Evolutionary conservation across 2,888 invertebrate species (phyloP).

Genomic region (Nemoura dubitans): DNA sequence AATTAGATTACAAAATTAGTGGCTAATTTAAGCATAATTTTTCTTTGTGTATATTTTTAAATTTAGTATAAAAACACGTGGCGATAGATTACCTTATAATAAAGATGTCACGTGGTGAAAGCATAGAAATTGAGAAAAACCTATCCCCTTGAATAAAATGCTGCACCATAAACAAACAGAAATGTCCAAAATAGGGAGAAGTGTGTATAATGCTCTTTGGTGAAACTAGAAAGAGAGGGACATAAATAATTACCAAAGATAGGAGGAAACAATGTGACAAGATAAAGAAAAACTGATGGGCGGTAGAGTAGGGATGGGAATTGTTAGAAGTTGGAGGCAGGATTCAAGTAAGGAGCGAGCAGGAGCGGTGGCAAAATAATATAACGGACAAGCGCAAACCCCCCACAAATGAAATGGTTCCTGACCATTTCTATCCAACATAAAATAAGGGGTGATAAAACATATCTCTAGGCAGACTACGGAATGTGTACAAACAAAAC

Average conservation of each 20-base stretch:
- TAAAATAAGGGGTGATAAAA: conserved; percentile 1
- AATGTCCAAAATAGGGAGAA: conserved; percentile 35
- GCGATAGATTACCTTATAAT: neutral
- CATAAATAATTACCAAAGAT: conserved; percentile 46
- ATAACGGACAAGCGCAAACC: conserved; percentile 19
- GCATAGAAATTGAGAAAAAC: neutral
- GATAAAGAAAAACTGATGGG: conserved; percentile 40
- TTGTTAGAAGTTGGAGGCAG: too few relatives aligned
- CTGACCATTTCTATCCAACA: conserved; percentile 36
- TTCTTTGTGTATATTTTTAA: neutral
- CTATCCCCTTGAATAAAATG: neutral
- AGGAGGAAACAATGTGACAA: conserved; percentile 46
- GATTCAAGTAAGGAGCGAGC: neutral
- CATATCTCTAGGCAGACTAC: neutral
- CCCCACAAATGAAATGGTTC: conserved; percentile 46
- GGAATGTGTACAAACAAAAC: neutral
- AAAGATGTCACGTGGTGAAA: conserved; percentile 3
- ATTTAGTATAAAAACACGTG: neutral
- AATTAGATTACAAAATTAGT: neutral
- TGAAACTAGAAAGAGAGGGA: conserved; percentile 26
- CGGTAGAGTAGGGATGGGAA: conserved; percentile 9
- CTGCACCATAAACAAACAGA: conserved; percentile 38
- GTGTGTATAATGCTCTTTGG: neutral
- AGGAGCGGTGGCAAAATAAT: conserved; percentile 21
- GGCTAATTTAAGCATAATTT: neutral